Percentiles rank a stretch among this genome's conserved stretches.
Conservation (phyloP, 1,140 invertebrate species). For the Zophobas morio region DNA sequence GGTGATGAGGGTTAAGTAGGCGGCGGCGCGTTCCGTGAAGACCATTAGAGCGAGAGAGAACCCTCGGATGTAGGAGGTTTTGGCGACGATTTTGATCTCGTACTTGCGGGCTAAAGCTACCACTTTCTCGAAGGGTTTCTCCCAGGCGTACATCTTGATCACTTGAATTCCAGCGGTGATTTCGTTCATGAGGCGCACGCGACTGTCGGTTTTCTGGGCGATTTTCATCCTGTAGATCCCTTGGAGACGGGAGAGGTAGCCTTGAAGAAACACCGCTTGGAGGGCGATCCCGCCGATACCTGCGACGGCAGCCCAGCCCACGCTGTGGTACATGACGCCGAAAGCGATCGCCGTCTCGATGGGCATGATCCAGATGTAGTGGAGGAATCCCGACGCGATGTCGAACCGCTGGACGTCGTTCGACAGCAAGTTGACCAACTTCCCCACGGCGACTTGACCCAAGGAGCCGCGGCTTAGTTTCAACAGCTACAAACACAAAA, state of each 20-base stretch:
- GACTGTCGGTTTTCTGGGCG: conserved; percentile 81
- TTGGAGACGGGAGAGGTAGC: conserved; percentile 77
- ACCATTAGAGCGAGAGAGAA: conserved; percentile 77
- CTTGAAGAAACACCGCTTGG: conserved; percentile 78
- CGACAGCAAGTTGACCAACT: conserved; percentile 83
- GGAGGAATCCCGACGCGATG: conserved; percentile 70
- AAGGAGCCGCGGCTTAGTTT: conserved; percentile 61
- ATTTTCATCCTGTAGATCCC: conserved; percentile 77
- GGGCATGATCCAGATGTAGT: conserved; percentile 83
- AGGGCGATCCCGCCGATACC: conserved; percentile 74
- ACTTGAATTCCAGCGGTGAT: conserved; percentile 82
- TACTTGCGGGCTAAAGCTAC: conserved; percentile 73
- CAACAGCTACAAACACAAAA: conserved; percentile 58
- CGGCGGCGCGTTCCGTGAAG: conserved; percentile 79
- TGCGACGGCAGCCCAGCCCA: conserved; percentile 73
- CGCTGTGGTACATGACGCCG: conserved; percentile 76
- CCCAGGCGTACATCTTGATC: conserved; percentile 91
- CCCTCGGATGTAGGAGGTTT: conserved; percentile 80
- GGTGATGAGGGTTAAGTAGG: conserved; percentile 79
- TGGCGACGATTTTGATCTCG: conserved; percentile 78
- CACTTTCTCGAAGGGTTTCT: conserved; percentile 81
- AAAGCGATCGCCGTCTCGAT: conserved; percentile 76
- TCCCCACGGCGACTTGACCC: conserved; percentile 72
- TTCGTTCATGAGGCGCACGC: conserved; percentile 88
- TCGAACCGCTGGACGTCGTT: conserved; percentile 79